Conservation (phyloP, 2,113 vertebrate species). For the Semicossyphus pulcher region DNA sequence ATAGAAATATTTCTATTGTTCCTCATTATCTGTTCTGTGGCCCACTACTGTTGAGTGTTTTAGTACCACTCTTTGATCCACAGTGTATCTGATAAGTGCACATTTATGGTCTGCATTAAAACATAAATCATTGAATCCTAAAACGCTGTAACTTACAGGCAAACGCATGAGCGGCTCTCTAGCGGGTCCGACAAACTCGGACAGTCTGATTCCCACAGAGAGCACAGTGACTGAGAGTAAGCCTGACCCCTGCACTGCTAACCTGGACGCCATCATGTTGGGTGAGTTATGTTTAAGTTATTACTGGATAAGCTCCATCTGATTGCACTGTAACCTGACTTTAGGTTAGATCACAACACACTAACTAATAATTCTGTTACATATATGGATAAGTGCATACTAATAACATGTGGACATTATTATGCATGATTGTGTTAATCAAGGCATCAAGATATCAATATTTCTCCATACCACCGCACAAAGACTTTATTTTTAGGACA, state of each 20-base stretch:
- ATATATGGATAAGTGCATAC: no score
- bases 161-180: slow-evolving; percentile 45
- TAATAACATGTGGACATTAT: no score
- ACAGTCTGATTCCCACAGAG: slow-evolving; percentile 49
- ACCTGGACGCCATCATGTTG: slow-evolving; percentile 88
- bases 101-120: no score
- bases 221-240: slow-evolving; percentile 37
- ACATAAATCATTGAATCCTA: neutral
- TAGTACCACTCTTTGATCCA: no score
- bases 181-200: slow-evolving; percentile 31
- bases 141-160: slow-evolving; percentile 38
- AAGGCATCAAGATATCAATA: no score
- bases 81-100: no score
- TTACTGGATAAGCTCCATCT: neutral
- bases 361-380: no score
- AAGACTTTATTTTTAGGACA: neutral
- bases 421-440: no score
- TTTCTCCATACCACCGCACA: no score
- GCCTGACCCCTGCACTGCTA: slow-evolving; percentile 88
- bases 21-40: no score
- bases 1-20: no score
- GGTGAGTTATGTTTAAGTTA: slow-evolving; percentile 73
- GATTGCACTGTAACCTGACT: neutral
- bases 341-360: neutral
- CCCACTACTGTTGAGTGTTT: no score